Percentiles rank a stretch among this genome's conserved stretches.
These are phyloP conservation scores for Eilema caniola DNA, from an alignment of 2,888 invertebrate genomes.

Conservation along the genomic window DNA sequence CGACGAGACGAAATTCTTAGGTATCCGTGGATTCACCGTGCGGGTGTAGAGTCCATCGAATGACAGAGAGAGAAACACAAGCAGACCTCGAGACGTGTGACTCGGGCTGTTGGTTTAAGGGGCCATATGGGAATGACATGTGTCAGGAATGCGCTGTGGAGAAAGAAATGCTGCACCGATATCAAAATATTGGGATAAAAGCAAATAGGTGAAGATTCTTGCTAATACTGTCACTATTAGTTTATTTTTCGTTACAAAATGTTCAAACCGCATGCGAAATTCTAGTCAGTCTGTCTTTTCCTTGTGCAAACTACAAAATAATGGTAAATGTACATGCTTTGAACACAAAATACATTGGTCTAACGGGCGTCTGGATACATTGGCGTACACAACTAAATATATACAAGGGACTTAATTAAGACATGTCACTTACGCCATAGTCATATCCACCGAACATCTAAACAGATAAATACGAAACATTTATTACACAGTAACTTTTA, in stretches of 20 bases:
- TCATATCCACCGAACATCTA: slow-evolving; percentile 87
- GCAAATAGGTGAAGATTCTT: not conserved
- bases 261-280: not conserved
- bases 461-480: slow-evolving; percentile 71
- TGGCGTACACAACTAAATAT: slow-evolving; percentile 60
- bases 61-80: no score
- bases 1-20: no score
- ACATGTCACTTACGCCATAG: slow-evolving; percentile 82
- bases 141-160: no score
- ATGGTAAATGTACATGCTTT: slow-evolving; percentile 52
- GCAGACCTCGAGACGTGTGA: no score
- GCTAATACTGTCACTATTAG: no score
- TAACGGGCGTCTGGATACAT: slow-evolving; percentile 46
- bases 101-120: no score
- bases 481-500: no score
- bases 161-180: no score
- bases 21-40: no score
- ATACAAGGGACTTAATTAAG: slow-evolving; percentile 56
- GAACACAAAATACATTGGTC: slow-evolving; percentile 45
- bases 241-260: not conserved
- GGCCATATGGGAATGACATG: no score
- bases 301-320: slow-evolving; percentile 43
- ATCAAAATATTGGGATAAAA: no score
- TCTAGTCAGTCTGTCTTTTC: not conserved
- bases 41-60: no score